Conservation (phyloP, 2,888 invertebrate species). For the Epinotia nisella region DNA sequence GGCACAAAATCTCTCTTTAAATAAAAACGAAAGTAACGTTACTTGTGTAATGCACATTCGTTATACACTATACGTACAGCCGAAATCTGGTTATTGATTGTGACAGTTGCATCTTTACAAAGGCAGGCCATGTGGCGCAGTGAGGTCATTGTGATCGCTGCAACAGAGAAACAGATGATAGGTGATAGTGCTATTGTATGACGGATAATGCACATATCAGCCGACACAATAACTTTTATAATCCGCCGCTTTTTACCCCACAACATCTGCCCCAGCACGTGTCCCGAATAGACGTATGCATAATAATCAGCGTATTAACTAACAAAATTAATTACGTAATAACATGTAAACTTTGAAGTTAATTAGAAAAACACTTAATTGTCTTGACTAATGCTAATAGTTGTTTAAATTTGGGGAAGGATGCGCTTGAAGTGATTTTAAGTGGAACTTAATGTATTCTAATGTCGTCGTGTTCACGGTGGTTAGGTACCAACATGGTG, state of each 20-base stretch:
- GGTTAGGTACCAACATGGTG: slow-evolving; percentile 57
- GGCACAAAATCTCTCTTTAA: not conserved
- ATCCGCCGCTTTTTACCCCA: slow-evolving; percentile 63
- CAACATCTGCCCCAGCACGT: slow-evolving; percentile 68
- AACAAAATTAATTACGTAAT: slow-evolving; percentile 63
- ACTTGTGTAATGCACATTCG: slow-evolving; percentile 7
- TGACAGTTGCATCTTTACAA: slow-evolving; percentile 47
- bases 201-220: slow-evolving; percentile 61
- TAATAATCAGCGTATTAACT: slow-evolving; percentile 42
- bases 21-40: not conserved
- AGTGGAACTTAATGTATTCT: slow-evolving; percentile 62
- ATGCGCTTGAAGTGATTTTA: slow-evolving; percentile 56
- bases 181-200: slow-evolving; percentile 64
- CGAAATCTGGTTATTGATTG: slow-evolving; percentile 40
- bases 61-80: not conserved
- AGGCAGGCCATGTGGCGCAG: slow-evolving; percentile 50
- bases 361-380: slow-evolving; percentile 70
- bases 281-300: slow-evolving; percentile 41
- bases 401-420: slow-evolving; percentile 60
- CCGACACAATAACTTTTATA: slow-evolving; percentile 61
- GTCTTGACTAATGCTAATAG: slow-evolving; percentile 60
- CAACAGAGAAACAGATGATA: slow-evolving; percentile 66
- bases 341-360: slow-evolving; percentile 66
- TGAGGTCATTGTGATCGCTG: slow-evolving; percentile 53
- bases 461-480: slow-evolving; percentile 63